Base-by-base conservation (phyloP, 1,140 invertebrate genomes). In the Trialeurodes vaporariorum region DNA sequence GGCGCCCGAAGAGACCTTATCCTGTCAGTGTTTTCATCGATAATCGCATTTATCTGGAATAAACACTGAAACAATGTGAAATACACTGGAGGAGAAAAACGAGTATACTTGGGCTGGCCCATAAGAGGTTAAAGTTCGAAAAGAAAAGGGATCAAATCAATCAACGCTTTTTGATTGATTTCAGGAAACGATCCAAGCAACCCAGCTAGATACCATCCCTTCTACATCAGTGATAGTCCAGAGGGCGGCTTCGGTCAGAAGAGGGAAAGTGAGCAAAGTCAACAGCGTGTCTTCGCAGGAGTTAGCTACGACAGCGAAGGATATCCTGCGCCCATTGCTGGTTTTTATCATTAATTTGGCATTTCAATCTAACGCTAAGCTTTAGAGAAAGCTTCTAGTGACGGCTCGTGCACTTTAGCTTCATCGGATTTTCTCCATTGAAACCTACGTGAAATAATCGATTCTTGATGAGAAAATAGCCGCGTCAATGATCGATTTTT, bases 141-240 rank as follows among this genome's bases (percentile, higher is more conserved):
- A n/a, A n/a, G n/a, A n/a, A n/a, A n/a, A n/a, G n/a, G n/a, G n/a
- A n/a, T n/a, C n/a, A n/a, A n/a, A n/a, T n/a, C n/a, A n/a, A n/a
- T n/a, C n/a, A n/a, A n/a, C n/a, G n/a, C n/a, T n/a, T n/a, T n/a
- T n/a, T n/a, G n/a, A n/a, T 65, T 64, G 64, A 21, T 65, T 62
- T 22, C 24, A 79, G 78, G 79, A 2, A 79, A 82, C 67, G 81
- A 85, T 69, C 75, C 75, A 2, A 78, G 77, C 2, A 79, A 80
- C 68, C 76, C 75, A n/a, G 77, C 68, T 65, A 88, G 87, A 73
- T 96, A 93, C 78, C 94, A 98, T 80, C 94, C 94, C 17, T 87
- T 98, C 73, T 98, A 98, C 78, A 94, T 98, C 72, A 95, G 93
- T 13, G 86, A 90, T 73, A 93, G 86, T 25, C 78, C 82, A 0